phyloP scores from a whole-genome alignment of 2,797 vertebrate genomes.

The Sebastes hubbsi region DNA sequence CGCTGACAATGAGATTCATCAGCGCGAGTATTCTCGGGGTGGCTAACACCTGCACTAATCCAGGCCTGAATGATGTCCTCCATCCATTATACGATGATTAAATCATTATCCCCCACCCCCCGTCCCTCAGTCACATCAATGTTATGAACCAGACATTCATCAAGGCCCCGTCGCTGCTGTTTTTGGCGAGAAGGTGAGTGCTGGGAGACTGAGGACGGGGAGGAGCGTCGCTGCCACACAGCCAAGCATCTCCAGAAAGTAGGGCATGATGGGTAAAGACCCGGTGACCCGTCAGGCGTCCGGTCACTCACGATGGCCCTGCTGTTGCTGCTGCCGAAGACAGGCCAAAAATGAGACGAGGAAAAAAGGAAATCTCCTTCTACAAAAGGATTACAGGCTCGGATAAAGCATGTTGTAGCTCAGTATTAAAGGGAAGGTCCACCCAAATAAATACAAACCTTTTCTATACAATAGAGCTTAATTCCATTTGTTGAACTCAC shows the following conservation, averaged over 20 bases:
- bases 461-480: no score
- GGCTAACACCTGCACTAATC: conserved; percentile 72
- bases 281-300: conserved; percentile 44
- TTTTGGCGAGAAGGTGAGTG: conserved; percentile 29
- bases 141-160: conserved; percentile 65
- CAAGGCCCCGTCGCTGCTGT: conserved; percentile 29
- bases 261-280: conserved; percentile 55
- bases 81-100: conserved; percentile 74
- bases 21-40: conserved; percentile 57
- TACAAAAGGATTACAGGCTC: background rate
- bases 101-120: conserved; percentile 53
- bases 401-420: background rate
- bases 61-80: conserved; percentile 63
- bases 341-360: background rate
- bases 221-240: conserved; percentile 2
- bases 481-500: no score
- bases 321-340: conserved; percentile 15
- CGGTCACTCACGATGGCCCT: background rate
- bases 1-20: conserved; percentile 70
- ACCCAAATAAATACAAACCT: no score
- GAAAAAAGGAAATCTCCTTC: background rate
- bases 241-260: conserved; percentile 26
- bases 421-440: background rate
- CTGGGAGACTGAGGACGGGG: background rate
- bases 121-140: conserved; percentile 45